These are phyloP conservation scores for Motacilla tschutschensis DNA, from an alignment of 2,113 vertebrate species.

Conservation along the genomic window DNA sequence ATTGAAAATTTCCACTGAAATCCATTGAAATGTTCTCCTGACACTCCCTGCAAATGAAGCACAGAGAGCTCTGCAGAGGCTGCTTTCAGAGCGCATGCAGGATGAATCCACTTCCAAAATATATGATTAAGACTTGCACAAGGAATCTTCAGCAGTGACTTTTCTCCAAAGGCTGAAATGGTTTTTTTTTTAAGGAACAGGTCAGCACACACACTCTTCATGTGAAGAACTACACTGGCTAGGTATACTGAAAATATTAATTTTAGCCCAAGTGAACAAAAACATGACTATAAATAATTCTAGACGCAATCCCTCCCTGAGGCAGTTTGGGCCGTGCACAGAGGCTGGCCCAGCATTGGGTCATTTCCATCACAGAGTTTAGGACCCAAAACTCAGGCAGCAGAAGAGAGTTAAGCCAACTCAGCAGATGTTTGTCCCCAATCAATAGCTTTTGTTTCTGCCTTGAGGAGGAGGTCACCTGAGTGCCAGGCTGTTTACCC, in stretches of 20 bases:
- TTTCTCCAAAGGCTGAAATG: not conserved
- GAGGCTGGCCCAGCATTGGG: not conserved
- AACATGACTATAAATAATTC: not conserved
- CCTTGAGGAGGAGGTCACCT: not conserved
- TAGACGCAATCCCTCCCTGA: not conserved
- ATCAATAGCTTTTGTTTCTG: not conserved
- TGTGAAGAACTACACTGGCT: not conserved
- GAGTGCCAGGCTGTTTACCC: not conserved
- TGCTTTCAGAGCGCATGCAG: not conserved
- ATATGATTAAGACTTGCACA: not conserved
- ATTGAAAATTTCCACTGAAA: not conserved
- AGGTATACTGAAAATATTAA: not conserved
- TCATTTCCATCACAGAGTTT: not conserved
- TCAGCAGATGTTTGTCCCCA: not conserved
- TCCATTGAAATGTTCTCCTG: not conserved
- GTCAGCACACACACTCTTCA: not conserved
- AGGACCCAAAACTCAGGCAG: not conserved
- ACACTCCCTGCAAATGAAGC: not conserved
- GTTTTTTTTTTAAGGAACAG: not conserved
- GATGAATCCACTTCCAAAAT: not conserved
- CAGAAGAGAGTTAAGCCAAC: not conserved
- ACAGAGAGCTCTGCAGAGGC: not conserved
- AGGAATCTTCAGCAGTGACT: not conserved
- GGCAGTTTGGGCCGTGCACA: not conserved
- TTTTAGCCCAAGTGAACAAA: not conserved